Evolutionary conservation across 1,140 invertebrate genomes (phyloP).

Genomic region (Lepidotrigona ventralis): DNA sequence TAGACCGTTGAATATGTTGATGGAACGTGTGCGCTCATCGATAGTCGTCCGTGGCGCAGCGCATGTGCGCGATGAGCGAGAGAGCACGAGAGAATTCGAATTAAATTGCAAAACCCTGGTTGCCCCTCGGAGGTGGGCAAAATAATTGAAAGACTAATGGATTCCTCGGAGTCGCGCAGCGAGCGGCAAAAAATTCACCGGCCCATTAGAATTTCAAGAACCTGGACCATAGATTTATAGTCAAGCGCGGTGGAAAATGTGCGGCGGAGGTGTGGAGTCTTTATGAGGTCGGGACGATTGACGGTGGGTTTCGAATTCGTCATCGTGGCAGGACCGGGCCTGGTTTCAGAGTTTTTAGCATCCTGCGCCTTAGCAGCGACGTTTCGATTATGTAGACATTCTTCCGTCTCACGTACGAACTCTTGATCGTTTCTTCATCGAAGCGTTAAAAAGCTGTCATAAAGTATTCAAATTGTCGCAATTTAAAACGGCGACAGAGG

Average conservation of each 20-base stretch:
- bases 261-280: background rate
- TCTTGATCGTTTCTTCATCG: too few relatives aligned
- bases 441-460: too few relatives aligned
- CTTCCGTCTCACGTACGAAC: background rate
- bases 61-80: too few relatives aligned
- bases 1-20: constrained; percentile 68
- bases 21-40: constrained; percentile 50
- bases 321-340: background rate
- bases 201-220: constrained; percentile 24
- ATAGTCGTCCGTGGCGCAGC: constrained; percentile 27
- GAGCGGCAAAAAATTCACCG: background rate
- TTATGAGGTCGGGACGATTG: background rate
- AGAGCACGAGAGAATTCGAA: constrained; percentile 41
- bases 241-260: background rate
- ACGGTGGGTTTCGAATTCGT: background rate
- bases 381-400: background rate
- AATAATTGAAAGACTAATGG: constrained; percentile 60
- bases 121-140: constrained; percentile 41
- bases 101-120: constrained; percentile 60
- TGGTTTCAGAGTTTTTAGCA: too few relatives aligned
- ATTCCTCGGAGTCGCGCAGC: constrained; percentile 6
- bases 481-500: too few relatives aligned
- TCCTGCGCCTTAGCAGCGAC: background rate
- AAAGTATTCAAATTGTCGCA: too few relatives aligned
- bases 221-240: background rate